Percentiles rank a stretch among this genome's conserved stretches.
These are phyloP conservation scores for Ophraella communa DNA, from an alignment of 2,888 invertebrate genomes.

Conservation along the genomic window DNA sequence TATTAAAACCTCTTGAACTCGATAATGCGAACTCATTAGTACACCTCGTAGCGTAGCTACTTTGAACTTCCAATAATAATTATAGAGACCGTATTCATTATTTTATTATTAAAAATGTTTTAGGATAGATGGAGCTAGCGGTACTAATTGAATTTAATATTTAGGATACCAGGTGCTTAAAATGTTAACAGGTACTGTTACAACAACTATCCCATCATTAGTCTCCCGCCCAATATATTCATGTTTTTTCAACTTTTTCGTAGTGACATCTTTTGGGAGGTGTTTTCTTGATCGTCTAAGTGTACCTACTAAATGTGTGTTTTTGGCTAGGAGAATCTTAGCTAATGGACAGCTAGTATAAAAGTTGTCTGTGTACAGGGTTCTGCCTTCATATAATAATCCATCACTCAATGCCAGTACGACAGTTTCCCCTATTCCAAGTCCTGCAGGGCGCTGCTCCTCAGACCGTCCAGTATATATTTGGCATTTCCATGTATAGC, in stretches of 20 bases:
- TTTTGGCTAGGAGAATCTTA: slow-evolving; percentile 19
- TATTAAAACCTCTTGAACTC: too few relatives aligned
- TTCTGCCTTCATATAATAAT: slow-evolving; percentile 23
- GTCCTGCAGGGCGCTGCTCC: slow-evolving; percentile 6
- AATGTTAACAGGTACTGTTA: too few relatives aligned
- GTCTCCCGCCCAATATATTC: slow-evolving; percentile 25
- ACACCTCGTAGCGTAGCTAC: too few relatives aligned
- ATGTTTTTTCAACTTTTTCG: slow-evolving; percentile 25
- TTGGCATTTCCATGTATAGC: slow-evolving; percentile 15
- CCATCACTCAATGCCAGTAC: slow-evolving; percentile 12
- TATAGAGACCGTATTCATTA: too few relatives aligned
- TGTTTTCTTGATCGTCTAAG: slow-evolving; percentile 28
- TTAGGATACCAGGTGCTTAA: too few relatives aligned
- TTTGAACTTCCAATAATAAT: too few relatives aligned
- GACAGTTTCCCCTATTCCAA: slow-evolving; percentile 10
- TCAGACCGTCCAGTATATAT: slow-evolving; percentile 15
- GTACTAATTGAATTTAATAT: too few relatives aligned
- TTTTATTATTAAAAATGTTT: too few relatives aligned
- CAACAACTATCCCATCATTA: slow-evolving; percentile 30
- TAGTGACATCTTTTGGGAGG: slow-evolving; percentile 32
- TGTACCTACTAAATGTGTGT: slow-evolving; percentile 35
- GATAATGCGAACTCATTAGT: too few relatives aligned
- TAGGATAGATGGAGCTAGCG: too few relatives aligned
- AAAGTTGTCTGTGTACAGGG: slow-evolving; percentile 28
- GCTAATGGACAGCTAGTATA: slow-evolving; percentile 36